phyloP scores from a whole-genome alignment of 2,888 invertebrate genomes.

The Exephanes ischioxanthus region DNA sequence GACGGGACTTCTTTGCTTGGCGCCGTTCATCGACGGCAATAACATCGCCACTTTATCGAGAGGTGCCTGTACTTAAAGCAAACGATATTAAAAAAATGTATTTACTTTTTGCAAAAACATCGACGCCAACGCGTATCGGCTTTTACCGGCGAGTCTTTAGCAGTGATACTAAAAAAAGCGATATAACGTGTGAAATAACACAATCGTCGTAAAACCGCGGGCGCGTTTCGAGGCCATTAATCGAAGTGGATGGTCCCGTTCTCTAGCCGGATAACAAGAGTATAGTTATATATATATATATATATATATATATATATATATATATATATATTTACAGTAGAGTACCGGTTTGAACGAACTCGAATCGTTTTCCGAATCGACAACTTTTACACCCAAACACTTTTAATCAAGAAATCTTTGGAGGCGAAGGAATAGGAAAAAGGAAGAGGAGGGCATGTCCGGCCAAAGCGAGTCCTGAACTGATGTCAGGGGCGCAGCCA shows the following conservation, averaged over 20 bases:
- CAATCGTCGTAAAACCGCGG: slow-evolving; percentile 58
- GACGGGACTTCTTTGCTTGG: too few species aligned
- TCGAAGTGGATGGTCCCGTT: slow-evolving; percentile 53
- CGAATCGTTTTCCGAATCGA: slow-evolving; percentile 56
- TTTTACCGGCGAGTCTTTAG: slow-evolving; percentile 31
- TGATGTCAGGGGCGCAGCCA: slow-evolving; percentile 40
- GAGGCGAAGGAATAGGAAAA: slow-evolving; percentile 12
- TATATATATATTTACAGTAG: slow-evolving; percentile 11
- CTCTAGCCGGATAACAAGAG: slow-evolving; percentile 41
- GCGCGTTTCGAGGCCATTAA: slow-evolving; percentile 59
- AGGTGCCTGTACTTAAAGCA: neutral
- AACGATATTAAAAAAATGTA: neutral
- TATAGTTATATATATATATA: neutral
- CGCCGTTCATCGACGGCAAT: too few species aligned
- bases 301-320: slow-evolving; percentile 13
- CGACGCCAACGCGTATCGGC: neutral
- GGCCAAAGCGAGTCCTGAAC: slow-evolving; percentile 40
- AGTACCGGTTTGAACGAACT: slow-evolving; percentile 16
- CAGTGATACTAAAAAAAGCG: slow-evolving; percentile 19
- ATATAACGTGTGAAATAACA: neutral
- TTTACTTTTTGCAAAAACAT: neutral
- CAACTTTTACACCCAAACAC: slow-evolving; percentile 70
- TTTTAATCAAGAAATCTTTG: slow-evolving; percentile 69
- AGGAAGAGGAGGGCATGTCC: slow-evolving; percentile 29
- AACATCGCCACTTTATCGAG: neutral